These are phyloP conservation scores for Misgurnus mizolepis DNA, from an alignment of 2,113 vertebrate genomes.

Conservation along the genomic window DNA sequence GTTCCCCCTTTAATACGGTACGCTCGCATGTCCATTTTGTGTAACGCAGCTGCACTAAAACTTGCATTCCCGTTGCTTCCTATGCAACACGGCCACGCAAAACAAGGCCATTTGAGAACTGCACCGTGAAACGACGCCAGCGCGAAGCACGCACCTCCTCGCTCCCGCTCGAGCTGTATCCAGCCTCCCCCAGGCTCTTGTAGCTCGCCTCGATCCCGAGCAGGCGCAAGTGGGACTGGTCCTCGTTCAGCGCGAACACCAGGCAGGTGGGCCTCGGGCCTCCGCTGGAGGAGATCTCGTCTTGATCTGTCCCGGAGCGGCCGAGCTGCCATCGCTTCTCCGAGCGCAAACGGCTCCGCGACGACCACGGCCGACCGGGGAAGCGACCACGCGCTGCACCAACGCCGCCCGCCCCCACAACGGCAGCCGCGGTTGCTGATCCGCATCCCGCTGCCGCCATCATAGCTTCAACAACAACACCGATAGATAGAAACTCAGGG, in stretches of 20 bases:
- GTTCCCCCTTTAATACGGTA: background rate
- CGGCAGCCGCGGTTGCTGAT: slow-evolving; percentile 86
- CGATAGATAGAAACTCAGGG: slow-evolving; percentile 71
- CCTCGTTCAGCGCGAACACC: slow-evolving; percentile 79
- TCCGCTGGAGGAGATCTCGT: slow-evolving; percentile 78
- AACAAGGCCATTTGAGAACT: background rate
- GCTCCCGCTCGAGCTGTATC: slow-evolving; percentile 82
- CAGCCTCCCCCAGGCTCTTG: slow-evolving; percentile 80
- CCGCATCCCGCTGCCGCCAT: slow-evolving; percentile 88
- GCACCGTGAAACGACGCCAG: background rate
- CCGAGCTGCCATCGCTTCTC: slow-evolving; percentile 80
- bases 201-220: slow-evolving; percentile 84
- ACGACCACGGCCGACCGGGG: slow-evolving; percentile 85
- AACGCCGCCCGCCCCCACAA: slow-evolving; percentile 76
- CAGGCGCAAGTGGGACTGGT: slow-evolving; percentile 84
- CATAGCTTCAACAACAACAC: slow-evolving; percentile 84
- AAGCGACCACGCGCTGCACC: slow-evolving; percentile 87
- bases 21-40: slow-evolving; percentile 42
- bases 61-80: slow-evolving; percentile 23
- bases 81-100: background rate
- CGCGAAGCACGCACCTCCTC: slow-evolving; percentile 74
- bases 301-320: slow-evolving; percentile 75
- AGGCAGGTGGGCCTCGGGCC: slow-evolving; percentile 82
- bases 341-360: slow-evolving; percentile 80
- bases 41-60: slow-evolving; percentile 13